phyloP scores from a whole-genome alignment of 2,113 vertebrate species.

The Sinocyclocheilus anophthalmus region DNA sequence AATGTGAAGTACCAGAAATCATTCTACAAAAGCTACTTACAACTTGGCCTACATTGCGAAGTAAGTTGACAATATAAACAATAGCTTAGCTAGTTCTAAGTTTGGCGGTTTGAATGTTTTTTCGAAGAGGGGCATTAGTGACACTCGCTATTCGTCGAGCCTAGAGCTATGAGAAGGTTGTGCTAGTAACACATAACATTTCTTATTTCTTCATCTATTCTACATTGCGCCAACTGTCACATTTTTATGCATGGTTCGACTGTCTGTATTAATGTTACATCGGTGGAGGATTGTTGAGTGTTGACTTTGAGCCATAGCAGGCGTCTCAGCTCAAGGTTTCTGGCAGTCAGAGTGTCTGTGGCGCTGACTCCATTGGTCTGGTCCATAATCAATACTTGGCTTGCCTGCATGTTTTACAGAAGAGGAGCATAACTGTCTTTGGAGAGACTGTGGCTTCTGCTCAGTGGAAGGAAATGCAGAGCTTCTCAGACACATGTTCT shows the following conservation, averaged over 20 bases:
- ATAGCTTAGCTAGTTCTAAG: background rate
- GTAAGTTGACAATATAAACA: background rate
- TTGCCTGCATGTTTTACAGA: conserved; percentile 54
- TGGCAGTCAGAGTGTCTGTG: background rate
- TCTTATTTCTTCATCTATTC: background rate
- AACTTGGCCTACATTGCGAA: background rate
- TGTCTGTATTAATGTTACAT: conserved; percentile 6
- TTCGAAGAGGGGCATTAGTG: no score
- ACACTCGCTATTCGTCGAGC: no score
- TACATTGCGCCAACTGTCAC: background rate
- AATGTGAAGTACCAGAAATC: no score
- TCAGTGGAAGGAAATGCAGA: conserved; percentile 82
- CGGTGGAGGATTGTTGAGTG: background rate
- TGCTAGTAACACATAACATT: background rate
- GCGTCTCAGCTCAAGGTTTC: background rate
- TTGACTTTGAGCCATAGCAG: background rate
- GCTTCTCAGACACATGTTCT: conserved; percentile 87
- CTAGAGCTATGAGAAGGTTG: no score
- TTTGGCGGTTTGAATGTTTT: no score
- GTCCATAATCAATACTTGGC: background rate
- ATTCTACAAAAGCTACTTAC: no score
- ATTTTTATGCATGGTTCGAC: background rate
- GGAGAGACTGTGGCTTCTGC: conserved; percentile 93
- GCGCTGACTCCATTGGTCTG: background rate
- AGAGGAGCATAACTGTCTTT: conserved; percentile 84